phyloP scores from a whole-genome alignment of 1,140 invertebrate genomes.

The Orchesella cincta region DNA sequence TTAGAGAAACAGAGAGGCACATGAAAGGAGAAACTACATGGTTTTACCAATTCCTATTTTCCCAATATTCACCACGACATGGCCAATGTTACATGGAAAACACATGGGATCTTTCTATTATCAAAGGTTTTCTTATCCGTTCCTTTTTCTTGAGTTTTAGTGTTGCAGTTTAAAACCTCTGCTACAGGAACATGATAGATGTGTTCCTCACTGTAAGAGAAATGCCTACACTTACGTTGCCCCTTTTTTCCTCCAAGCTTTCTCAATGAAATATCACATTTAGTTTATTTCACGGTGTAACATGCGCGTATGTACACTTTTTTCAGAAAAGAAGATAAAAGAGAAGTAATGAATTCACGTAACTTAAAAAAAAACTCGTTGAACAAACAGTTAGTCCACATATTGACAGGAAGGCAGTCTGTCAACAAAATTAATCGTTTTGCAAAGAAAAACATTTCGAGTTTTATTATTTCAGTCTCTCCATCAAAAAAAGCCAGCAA shows the following conservation, averaged over 20 bases:
- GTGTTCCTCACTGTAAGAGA: neutral
- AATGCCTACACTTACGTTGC: neutral
- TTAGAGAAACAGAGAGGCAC: no score
- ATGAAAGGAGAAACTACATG: no score
- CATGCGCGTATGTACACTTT: neutral
- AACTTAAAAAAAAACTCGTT: neutral
- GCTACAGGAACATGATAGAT: neutral
- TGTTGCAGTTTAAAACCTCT: neutral
- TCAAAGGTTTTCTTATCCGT: neutral
- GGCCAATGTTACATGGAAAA: neutral
- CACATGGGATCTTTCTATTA: neutral
- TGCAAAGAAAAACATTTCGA: slow-evolving; percentile 41
- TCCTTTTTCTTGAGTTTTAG: neutral
- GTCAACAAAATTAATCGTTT: slow-evolving; percentile 46
- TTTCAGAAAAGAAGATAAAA: slow-evolving; percentile 24
- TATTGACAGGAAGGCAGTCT: slow-evolving; percentile 43
- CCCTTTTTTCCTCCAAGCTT: neutral
- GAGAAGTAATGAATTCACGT: slow-evolving; percentile 18
- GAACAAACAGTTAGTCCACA: slow-evolving; percentile 30
- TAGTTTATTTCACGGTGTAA: neutral
- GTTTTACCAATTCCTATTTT: no score
- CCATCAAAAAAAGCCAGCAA: slow-evolving; percentile 23
- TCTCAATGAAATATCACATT: neutral
- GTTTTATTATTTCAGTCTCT: slow-evolving; percentile 39
- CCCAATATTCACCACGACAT: no score